Evolutionary conservation across 1,140 invertebrate genomes (phyloP).

Genomic region (Drosophila burlai): DNA sequence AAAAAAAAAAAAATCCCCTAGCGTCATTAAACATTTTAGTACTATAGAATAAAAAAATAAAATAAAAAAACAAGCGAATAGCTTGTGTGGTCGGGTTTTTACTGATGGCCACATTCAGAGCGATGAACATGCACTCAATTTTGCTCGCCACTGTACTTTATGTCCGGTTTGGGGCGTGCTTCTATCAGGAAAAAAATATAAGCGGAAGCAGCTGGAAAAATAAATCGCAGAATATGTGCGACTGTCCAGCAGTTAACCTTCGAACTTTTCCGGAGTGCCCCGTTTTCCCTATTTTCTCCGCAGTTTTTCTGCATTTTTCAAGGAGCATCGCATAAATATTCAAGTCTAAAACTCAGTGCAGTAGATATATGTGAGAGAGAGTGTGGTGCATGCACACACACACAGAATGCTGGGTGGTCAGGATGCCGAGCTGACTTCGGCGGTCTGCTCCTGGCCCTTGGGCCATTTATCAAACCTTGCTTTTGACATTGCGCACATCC

Average conservation of each 20-base stretch:
- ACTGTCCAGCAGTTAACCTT: conserved; percentile 52
- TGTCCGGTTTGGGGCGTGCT: conserved; percentile 36
- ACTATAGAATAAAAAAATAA: too few relatives aligned
- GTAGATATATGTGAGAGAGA: conserved; percentile 6
- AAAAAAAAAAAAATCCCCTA: too few relatives aligned
- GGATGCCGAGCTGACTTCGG: conserved; percentile 37
- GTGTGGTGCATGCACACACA: conserved; percentile 5
- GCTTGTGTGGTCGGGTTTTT: too few relatives aligned
- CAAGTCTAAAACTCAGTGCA: conserved; percentile 51
- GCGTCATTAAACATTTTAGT: too few relatives aligned
- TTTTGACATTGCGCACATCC: conserved; percentile 80
- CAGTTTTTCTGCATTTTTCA: conserved; percentile 51
- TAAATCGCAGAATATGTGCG: conserved; percentile 53
- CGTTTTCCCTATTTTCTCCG: neutral
- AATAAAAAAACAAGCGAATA: too few relatives aligned
- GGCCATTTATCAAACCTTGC: conserved; percentile 77
- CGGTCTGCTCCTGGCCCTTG: conserved; percentile 24
- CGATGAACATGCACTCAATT: too few relatives aligned
- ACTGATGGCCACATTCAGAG: too few relatives aligned
- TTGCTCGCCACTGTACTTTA: neutral
- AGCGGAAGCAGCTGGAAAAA: conserved; percentile 48
- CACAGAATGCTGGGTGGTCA: conserved; percentile 12
- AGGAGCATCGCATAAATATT: conserved; percentile 74
- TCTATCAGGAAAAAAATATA: conserved; percentile 19
- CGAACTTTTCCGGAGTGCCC: conserved; percentile 31